phyloP scores from a whole-genome alignment of 2,113 vertebrate genomes.

The Hyaena hyaena region DNA sequence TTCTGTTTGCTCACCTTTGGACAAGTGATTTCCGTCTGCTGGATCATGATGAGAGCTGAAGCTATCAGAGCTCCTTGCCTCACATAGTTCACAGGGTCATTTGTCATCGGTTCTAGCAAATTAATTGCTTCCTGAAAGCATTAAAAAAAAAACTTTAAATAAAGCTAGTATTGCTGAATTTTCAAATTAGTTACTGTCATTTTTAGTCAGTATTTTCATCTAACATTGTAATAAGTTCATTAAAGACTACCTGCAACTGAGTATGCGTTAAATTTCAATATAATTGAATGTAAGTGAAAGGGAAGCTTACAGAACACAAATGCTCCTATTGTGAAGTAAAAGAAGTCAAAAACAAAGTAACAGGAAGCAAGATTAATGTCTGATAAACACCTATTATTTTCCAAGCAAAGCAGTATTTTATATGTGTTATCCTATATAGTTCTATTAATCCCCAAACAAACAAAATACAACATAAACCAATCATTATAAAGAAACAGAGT shows the following conservation, averaged over 20 bases:
- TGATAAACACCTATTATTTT: slow-evolving; percentile 50
- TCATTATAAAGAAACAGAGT: slow-evolving; percentile 29
- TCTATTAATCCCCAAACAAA: not conserved
- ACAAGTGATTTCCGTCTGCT: slow-evolving; percentile 98
- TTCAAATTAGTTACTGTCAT: slow-evolving; percentile 63
- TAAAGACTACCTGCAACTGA: slow-evolving; percentile 43
- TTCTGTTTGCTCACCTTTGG: slow-evolving; percentile 91
- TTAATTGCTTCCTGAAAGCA: slow-evolving; percentile 96
- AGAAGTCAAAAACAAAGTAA: slow-evolving; percentile 32
- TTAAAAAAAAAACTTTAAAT: slow-evolving; percentile 40
- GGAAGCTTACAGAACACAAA: not conserved
- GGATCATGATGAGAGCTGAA: slow-evolving; percentile 98
- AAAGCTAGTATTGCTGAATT: not conserved
- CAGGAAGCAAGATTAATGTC: slow-evolving; percentile 35
- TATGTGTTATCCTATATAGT: not conserved
- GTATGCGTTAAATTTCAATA: not conserved
- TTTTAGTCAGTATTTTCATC: slow-evolving; percentile 37
- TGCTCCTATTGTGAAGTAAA: not conserved
- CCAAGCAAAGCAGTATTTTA: not conserved
- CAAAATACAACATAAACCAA: not conserved
- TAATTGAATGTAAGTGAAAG: slow-evolving; percentile 1
- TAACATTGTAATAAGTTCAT: slow-evolving; percentile 2
- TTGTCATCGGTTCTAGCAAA: slow-evolving; percentile 98
- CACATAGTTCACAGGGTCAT: slow-evolving; percentile 98
- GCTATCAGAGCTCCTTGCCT: slow-evolving; percentile 98